Evolutionary conservation across 2,888 invertebrate species (phyloP).

Genomic region (Synergus itoensis): DNA sequence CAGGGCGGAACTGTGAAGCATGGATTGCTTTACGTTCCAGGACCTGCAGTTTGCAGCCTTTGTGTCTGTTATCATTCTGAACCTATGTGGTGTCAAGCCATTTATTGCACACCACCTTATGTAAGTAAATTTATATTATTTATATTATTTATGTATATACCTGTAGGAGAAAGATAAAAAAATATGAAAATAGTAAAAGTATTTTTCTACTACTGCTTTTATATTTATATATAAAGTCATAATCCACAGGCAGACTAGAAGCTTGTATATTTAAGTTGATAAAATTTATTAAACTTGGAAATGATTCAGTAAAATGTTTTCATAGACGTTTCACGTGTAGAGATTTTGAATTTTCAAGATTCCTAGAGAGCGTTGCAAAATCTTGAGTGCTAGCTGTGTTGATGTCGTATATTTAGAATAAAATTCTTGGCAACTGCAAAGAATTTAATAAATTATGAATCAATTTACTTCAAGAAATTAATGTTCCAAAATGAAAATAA

Average conservation of each 20-base stretch:
- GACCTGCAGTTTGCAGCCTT: slow-evolving; percentile 90
- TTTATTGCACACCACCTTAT: slow-evolving; percentile 92
- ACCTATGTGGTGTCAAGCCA: slow-evolving; percentile 92
- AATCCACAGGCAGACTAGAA: background rate
- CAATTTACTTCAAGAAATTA: too few relatives aligned
- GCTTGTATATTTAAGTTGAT: background rate
- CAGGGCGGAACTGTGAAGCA: slow-evolving; percentile 88
- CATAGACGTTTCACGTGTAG: too few relatives aligned
- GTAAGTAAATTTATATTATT: slow-evolving; percentile 80
- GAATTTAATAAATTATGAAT: too few relatives aligned
- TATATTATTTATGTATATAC: background rate
- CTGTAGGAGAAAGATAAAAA: too few relatives aligned
- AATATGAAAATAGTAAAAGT: too few relatives aligned
- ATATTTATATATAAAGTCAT: background rate
- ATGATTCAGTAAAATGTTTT: background rate
- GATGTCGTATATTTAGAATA: background rate
- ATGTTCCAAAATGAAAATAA: too few relatives aligned
- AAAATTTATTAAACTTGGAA: background rate
- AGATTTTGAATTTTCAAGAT: background rate
- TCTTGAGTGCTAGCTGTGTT: background rate
- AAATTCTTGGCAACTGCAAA: too few relatives aligned
- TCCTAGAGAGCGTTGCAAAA: background rate
- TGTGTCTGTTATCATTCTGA: slow-evolving; percentile 93
- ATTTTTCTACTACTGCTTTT: too few relatives aligned
- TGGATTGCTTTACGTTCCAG: slow-evolving; percentile 90